These are phyloP conservation scores for Papilio gigon DNA, from an alignment of 2,888 invertebrate species.

Conservation along the genomic window DNA sequence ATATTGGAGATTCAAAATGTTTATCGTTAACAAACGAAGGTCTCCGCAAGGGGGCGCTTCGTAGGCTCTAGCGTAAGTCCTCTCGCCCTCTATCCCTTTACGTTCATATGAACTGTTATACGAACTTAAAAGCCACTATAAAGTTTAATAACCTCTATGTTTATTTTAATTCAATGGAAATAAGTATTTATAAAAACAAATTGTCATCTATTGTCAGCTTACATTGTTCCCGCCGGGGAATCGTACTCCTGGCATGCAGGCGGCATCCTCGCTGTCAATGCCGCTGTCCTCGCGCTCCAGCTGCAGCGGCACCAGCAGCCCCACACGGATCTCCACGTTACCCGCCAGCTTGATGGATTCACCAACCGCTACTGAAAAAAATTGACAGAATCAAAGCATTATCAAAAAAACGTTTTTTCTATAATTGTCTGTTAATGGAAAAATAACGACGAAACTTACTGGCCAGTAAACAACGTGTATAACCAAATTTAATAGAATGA, in stretches of 20 bases:
- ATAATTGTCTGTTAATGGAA: too few species aligned
- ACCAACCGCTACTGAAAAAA: conserved; percentile 49
- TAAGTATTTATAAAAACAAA: background rate
- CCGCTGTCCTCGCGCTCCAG: conserved; percentile 68
- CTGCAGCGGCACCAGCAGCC: conserved; percentile 52
- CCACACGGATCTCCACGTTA: conserved; percentile 47
- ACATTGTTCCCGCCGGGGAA: conserved; percentile 15
- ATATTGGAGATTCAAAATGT: too few species aligned
- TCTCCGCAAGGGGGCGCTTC: too few species aligned
- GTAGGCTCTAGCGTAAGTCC: too few species aligned
- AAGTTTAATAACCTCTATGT: background rate
- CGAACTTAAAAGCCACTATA: background rate
- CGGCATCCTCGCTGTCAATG: conserved; percentile 69
- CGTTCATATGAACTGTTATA: too few species aligned
- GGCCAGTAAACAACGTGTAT: too few species aligned
- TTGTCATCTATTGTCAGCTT: background rate
- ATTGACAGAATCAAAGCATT: conserved; percentile 6
- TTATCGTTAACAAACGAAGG: too few species aligned
- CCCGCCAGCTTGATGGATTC: conserved; percentile 59
- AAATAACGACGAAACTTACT: too few species aligned
- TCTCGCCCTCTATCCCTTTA: too few species aligned
- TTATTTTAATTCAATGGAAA: too few species aligned
- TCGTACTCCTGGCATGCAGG: conserved; percentile 38
- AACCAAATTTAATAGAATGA: too few species aligned
- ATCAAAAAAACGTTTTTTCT: background rate